Evolutionary conservation across 2,113 vertebrate genomes (phyloP), one percentile per base, ranked within the genome.

Genomic region (Pagrus major): DNA sequence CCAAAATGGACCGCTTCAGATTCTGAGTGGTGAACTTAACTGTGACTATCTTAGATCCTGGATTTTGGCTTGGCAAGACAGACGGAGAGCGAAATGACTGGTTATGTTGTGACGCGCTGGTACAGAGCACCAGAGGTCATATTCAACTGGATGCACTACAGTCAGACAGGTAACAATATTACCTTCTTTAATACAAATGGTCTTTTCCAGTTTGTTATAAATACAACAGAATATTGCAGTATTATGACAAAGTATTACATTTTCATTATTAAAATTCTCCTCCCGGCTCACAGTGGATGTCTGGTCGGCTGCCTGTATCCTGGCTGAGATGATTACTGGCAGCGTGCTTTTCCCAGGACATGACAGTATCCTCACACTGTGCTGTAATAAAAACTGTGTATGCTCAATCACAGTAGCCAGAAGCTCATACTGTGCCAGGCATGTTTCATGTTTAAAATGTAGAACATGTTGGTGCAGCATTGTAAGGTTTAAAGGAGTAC

Each of bases 131-230:
- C 96, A 11, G 96, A 96, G 86, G 31, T 96, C 86, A 96, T 96
- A 44, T 93, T 96, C 70, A 96, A 96, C 93, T 96, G 95, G 95
- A 96, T 96, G 96, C 96, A 95, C 89, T 96, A 96, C 84, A 96
- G 88, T 74, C 94, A 96, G 65, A 93, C 94, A 91, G 96, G 95
- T 96, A 61, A 60, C 9, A 61, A 33, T 9, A 29, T 54, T 1
- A 39, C 44, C 59, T 23, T 8, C 0, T 66, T 25, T 9, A 56
- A 58, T 49, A 54, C 33, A 44, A 44, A 71, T 1, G 16, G 4
- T 20, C 1, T 20, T 31, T 41, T 33, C 31, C 14, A 39, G 8
- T 41, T 71, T 59, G 23, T 69, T 66, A 21, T 18, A 49, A 15
- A 70, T 42, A 39, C 9, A 11, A 25, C 27, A 51, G 25, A 41